Evolutionary conservation across 2,888 invertebrate genomes (phyloP), one percentile per base, ranked within the genome.

Genomic region (Molorchus minor): DNA sequence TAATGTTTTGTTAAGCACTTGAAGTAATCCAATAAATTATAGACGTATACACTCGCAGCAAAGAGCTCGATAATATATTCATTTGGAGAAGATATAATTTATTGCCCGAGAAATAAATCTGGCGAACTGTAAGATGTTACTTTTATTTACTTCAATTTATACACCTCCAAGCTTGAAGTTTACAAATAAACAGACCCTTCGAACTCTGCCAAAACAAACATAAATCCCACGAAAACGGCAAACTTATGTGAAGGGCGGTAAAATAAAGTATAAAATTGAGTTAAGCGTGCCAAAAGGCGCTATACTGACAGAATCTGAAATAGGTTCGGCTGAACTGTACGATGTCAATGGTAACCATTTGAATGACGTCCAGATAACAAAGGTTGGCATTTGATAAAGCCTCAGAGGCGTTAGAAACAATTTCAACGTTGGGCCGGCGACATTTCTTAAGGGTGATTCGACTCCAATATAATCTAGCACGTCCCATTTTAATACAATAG

Each of bases 381-480:
- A 15, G 40, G 30, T 16, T 36, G 60, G 60, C 63, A 57, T 63
- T 60, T 55, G 57, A 60, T 63, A 57, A 57, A 51, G 55, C 56
- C 55, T 43, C 55, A 56, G 55, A 59, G 59, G 54, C 40, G 56
- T 44, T 52, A 54, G 52, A 58, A 61, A 64, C 61, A 64, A 56
- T 36, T 54, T 45, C 35, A 51, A 44, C 40, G 58, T 56, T 54
- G 43, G 61, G 61, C 59, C 64, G 64, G 47, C 57, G 64, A 64
- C 64, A 58, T 56, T 40, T 51, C 36, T 16, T 44, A 52, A 54
- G 57, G 59, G 61, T 59, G 65, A 62, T 56, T 46, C 61, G 62
- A 51, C 62, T 64, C 64, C 67, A 67, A 67, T 62, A 64, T 56
- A 62, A 62, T 61, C 61, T 64, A 64, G 67, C 62, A 62, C 58